Conservation (phyloP, 1,140 invertebrate species). For the Penaeus indicus region DNA sequence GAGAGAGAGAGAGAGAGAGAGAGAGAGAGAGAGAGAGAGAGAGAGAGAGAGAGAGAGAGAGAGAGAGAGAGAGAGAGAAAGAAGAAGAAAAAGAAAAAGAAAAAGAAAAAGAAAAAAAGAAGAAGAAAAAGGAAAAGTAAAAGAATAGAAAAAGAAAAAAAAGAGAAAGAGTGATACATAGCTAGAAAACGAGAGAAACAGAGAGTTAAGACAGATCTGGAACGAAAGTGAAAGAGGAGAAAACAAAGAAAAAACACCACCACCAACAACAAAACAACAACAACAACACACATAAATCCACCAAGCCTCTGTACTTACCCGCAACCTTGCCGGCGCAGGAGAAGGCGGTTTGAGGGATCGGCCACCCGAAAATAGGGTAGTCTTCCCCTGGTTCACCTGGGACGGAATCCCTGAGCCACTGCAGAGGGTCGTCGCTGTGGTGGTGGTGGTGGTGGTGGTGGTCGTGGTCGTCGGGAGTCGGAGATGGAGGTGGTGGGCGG, state of each 20-base stretch:
- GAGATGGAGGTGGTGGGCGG: background rate
- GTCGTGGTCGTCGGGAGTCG: conserved; percentile 21
- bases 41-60: conserved; percentile 33
- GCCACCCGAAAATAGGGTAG: conserved; percentile 77
- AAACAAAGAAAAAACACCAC: too few relatives aligned
- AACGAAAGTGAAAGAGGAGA: too few relatives aligned
- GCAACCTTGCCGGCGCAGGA: conserved; percentile 74
- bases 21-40: background rate
- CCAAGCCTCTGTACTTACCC: conserved; percentile 14
- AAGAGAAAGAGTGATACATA: too few relatives aligned
- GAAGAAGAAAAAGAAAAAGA: too few relatives aligned
- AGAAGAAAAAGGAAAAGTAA: too few relatives aligned
- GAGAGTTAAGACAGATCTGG: too few relatives aligned
- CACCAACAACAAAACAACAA: too few relatives aligned
- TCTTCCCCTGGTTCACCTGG: conserved; percentile 81
- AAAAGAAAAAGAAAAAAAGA: too few relatives aligned
- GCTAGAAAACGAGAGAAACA: too few relatives aligned
- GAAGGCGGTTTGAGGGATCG: conserved; percentile 78
- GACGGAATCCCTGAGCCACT: conserved; percentile 77
- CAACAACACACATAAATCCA: too few relatives aligned
- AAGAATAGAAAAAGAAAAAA: too few relatives aligned
- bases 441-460: conserved; percentile 51
- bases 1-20: background rate
- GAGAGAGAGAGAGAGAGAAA: background rate
- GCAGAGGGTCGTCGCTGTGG: conserved; percentile 49